These are phyloP conservation scores for Ciona savignyi DNA, from an alignment of 23 tunicate species.

Conservation along the genomic window DNA sequence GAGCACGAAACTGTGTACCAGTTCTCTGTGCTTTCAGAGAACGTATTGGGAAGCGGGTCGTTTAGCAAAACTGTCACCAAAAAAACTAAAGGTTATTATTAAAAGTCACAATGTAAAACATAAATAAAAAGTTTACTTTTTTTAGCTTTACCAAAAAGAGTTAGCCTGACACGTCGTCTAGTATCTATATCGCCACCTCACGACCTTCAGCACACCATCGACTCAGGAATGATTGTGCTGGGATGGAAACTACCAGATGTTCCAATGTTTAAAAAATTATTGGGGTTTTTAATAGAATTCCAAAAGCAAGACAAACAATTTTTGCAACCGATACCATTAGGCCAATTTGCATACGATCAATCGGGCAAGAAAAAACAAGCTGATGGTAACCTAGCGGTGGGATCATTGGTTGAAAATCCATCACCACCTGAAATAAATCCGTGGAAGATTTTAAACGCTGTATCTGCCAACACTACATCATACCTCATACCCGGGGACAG, in stretches of 20 bases:
- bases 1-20: slow-evolving; percentile 78
- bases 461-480: slow-evolving; percentile 36
- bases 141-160: slow-evolving; percentile 25
- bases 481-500: slow-evolving; percentile 15
- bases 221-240: slow-evolving; percentile 32
- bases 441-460: slow-evolving; percentile 44
- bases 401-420: not conserved
- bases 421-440: slow-evolving; percentile 3
- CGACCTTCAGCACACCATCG: slow-evolving; percentile 12
- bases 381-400: not conserved
- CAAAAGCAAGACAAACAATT: not conserved
- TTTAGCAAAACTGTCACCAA: slow-evolving; percentile 56
- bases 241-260: slow-evolving; percentile 46
- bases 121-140: slow-evolving; percentile 5
- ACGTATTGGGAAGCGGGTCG: slow-evolving; percentile 67
- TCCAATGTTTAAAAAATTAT: slow-evolving; percentile 9
- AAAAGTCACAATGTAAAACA: not conserved
- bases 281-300: slow-evolving; percentile 60
- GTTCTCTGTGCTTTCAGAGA: slow-evolving; percentile 72
- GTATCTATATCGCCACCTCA: slow-evolving; percentile 36
- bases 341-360: no score
- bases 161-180: not conserved
- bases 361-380: not conserved
- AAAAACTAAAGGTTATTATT: slow-evolving; percentile 56
- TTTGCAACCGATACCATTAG: not conserved